A percentile compares a stretch with the other conserved stretches of the same genome.
phyloP scores from a whole-genome alignment of 2,797 vertebrate species.

The Centroberyx gerrardi region DNA sequence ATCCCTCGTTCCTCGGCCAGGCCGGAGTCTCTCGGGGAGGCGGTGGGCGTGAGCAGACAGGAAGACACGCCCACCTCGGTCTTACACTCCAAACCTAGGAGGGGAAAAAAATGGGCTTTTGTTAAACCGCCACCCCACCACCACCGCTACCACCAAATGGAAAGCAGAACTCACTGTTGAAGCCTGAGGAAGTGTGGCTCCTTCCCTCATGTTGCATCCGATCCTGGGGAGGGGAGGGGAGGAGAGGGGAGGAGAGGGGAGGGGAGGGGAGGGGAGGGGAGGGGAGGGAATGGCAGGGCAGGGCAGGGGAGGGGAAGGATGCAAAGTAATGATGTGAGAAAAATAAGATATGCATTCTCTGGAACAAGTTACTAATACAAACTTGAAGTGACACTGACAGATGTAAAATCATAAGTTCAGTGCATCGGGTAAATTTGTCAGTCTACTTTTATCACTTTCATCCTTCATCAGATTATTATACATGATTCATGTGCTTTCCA shows the following conservation, averaged over 20 bases:
- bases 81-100: constrained; percentile 69
- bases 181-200: constrained; percentile 49
- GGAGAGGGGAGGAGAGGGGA: constrained; percentile 16
- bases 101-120: not conserved
- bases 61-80: constrained; percentile 81
- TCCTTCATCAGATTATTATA: too few species aligned
- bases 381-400: not conserved
- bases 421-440: too few species aligned
- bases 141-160: not conserved
- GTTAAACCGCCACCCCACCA: not conserved
- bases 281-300: not conserved
- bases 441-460: too few species aligned
- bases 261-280: constrained; percentile 13
- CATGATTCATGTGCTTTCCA: too few species aligned
- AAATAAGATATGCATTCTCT: not conserved
- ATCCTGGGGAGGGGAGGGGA: constrained; percentile 35
- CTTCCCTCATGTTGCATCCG: constrained; percentile 43
- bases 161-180: constrained; percentile 70
- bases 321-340: not conserved
- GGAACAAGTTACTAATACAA: not conserved
- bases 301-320: constrained; percentile 14
- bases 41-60: constrained; percentile 86
- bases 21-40: constrained; percentile 80
- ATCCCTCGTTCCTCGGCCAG: constrained; percentile 79
- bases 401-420: too few species aligned